phyloP scores from a whole-genome alignment of 64 coral and sea anemone species.

The Dendrophyllia cribrosa region DNA sequence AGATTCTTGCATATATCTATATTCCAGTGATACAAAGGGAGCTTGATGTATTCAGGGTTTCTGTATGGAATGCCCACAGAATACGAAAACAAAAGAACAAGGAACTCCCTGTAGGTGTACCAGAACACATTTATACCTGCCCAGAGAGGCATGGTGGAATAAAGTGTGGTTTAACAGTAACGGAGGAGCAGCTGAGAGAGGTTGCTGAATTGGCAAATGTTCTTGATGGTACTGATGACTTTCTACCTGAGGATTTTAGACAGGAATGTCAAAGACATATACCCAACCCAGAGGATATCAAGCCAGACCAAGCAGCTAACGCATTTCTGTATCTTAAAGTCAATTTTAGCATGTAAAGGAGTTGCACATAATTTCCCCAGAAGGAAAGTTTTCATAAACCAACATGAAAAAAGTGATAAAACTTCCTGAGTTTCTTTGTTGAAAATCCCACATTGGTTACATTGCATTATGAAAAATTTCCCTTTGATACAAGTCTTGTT shows the following conservation, averaged over 20 bases:
- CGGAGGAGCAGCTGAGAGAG: constrained; percentile 45
- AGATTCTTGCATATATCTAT: constrained; percentile 49
- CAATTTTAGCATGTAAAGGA: too few species aligned
- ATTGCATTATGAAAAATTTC: too few species aligned
- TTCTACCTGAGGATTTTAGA: constrained; percentile 60
- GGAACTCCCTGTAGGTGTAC: constrained; percentile 56
- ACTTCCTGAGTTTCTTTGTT: too few species aligned
- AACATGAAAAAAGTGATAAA: too few species aligned
- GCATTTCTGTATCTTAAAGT: constrained; percentile 63
- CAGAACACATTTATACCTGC: too few species aligned
- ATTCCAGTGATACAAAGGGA: constrained; percentile 57
- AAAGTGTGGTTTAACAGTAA: constrained; percentile 59
- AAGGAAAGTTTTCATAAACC: too few species aligned
- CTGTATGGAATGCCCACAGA: constrained; percentile 63
- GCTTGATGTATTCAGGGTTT: constrained; percentile 45
- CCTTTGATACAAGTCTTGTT: too few species aligned
- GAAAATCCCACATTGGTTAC: too few species aligned
- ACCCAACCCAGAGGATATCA: constrained; percentile 46
- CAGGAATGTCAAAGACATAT: constrained; percentile 56
- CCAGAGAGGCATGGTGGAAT: constrained; percentile 57
- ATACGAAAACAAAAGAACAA: constrained; percentile 50
- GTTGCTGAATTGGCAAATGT: constrained; percentile 36
- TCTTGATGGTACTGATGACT: constrained; percentile 55
- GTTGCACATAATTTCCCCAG: too few species aligned
- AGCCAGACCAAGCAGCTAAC: constrained; percentile 64